Base-by-base conservation (phyloP, 2,888 invertebrate species). In the Drosophila percnosoma region DNA sequence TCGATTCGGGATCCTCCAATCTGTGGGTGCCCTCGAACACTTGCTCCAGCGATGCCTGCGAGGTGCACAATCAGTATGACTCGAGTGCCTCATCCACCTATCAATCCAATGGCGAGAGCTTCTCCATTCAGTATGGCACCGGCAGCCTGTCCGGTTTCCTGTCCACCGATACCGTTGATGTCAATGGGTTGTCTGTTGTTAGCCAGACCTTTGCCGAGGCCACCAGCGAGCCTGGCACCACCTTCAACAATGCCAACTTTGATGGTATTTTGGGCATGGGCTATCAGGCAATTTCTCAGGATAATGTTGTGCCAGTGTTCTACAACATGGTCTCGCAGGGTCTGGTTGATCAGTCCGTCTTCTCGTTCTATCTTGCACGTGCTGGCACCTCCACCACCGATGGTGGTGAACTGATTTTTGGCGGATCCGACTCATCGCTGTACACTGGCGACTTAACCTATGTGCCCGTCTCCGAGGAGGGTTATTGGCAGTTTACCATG, bases 1-100 rank as follows among this genome's bases (percentile, higher is more conserved):
- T 99, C 94, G 99, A 99, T 94, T 99, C 99, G 0, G 99, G 99
- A 71, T 99, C 99, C 33, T 98, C 99, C 61, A 99, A 99, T 93
- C 95, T 99, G 74, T 99, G 99, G 99, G 96, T 99, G 64, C 99
- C 99, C 13, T 99, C 99, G 33, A 97, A 98, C 93, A 96, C 97
- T 92, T 99, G 99, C 93, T 95, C 96, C 91, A 95, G 95, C 92
- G 96, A 96, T 62, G 99, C 99, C 45, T 98, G 98, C 93, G 93
- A 97, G 97, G 92, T 95, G 96, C 99, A 99, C 94, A 96, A 97
- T 92, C 98, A 98, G 94, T 99, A 99, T 93, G 96, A 99, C 94
- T 96, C 96, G 88, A 94, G 91, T 63, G 95, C 95, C 91, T 99
- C 99, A 0, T 94, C 94, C 33, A 95, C 97, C 4, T 99, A 98